phyloP scores from a whole-genome alignment of 2,113 vertebrate genomes.

The Larimichthys crocea region DNA sequence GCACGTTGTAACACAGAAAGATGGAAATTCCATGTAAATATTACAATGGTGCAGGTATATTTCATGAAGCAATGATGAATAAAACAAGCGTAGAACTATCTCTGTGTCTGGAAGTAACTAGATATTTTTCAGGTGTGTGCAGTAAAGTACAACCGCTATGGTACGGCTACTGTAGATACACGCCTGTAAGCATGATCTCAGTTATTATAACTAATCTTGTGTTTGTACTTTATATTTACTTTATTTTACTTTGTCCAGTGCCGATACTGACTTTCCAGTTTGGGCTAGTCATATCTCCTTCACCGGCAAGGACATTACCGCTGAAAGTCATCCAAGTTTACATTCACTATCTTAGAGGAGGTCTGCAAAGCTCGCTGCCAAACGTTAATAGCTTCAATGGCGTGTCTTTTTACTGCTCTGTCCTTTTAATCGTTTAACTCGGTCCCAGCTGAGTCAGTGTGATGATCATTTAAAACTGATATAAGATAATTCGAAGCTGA shows the following conservation, averaged over 20 bases:
- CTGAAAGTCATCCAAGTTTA: constrained; percentile 60
- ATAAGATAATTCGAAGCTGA: constrained; percentile 1
- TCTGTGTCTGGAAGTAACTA: background rate
- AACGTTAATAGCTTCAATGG: constrained; percentile 38
- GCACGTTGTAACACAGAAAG: background rate
- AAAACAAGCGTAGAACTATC: background rate
- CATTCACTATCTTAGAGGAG: constrained; percentile 35
- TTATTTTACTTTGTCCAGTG: background rate
- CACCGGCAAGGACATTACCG: constrained; percentile 36
- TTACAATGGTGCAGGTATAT: background rate
- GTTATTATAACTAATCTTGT: background rate
- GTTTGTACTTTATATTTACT: background rate
- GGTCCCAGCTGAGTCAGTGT: constrained; percentile 12
- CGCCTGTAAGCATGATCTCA: background rate
- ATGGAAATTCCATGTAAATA: background rate
- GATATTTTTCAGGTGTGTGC: background rate
- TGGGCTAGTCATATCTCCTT: constrained; percentile 21
- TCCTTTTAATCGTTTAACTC: constrained; percentile 24
- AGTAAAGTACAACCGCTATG: background rate
- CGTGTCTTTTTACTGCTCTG: constrained; percentile 40
- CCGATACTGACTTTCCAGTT: constrained; percentile 43
- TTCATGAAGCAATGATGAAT: background rate
- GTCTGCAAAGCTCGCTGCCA: constrained; percentile 41
- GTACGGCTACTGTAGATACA: background rate
- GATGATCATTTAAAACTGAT: constrained; percentile 6